These are phyloP conservation scores for Eolophus roseicapilla DNA, from an alignment of 2,113 vertebrate genomes.

Conservation along the genomic window DNA sequence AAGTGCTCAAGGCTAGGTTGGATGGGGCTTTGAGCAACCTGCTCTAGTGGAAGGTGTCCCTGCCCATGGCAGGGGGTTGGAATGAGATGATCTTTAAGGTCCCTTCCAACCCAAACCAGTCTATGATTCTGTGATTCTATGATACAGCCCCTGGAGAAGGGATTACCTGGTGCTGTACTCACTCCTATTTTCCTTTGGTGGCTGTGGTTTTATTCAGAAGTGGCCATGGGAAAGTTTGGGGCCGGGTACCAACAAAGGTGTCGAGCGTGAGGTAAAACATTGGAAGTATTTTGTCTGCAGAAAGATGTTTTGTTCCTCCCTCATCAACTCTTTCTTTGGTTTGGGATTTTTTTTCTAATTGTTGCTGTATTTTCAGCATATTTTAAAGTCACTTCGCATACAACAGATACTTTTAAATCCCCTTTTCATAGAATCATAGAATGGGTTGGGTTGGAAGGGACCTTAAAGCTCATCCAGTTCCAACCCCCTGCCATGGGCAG, in stretches of 20 bases:
- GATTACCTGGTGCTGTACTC: neutral
- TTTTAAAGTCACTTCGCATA: neutral
- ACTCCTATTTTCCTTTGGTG: neutral
- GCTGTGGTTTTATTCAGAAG: fast-evolving
- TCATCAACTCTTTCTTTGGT: neutral
- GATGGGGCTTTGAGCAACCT: neutral
- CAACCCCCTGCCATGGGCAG: neutral
- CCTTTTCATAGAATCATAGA: neutral
- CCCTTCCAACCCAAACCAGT: neutral
- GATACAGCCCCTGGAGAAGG: fast-evolving
- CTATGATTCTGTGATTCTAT: neutral
- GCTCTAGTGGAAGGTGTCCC: neutral
- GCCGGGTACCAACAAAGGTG: too few species aligned
- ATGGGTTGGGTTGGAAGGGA: neutral
- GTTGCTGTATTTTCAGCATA: neutral
- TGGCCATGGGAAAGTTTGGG: fast-evolving
- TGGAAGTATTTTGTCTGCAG: neutral
- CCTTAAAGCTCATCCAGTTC: neutral
- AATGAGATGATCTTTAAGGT: neutral
- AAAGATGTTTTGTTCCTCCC: neutral
- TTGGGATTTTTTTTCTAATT: neutral
- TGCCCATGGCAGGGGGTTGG: neutral
- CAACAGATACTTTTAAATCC: neutral
- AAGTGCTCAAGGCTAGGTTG: neutral
- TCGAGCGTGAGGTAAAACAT: fast-evolving